phyloP scores from a whole-genome alignment of 2,888 invertebrate species.

The Oscheius sp. region DNA sequence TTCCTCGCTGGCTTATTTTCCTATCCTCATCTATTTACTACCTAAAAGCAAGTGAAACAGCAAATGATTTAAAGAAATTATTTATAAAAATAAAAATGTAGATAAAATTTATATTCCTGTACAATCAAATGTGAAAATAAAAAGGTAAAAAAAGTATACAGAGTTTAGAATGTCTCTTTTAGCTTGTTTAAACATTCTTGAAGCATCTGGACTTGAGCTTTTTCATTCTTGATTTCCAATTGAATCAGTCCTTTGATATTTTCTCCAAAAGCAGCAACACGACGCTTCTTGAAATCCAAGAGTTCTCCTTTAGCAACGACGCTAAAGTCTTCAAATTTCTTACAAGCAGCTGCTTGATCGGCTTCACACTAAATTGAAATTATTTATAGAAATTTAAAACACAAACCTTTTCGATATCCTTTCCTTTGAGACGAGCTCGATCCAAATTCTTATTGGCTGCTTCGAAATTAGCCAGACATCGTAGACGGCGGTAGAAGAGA shows the following conservation, averaged over 20 bases:
- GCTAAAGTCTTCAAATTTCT: conserved; percentile 95
- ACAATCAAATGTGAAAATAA: background rate
- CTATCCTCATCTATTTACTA: too few species aligned
- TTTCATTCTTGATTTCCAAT: conserved; percentile 89
- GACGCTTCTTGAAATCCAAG: conserved; percentile 76
- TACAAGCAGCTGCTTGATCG: conserved; percentile 92
- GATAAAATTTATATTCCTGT: too few species aligned
- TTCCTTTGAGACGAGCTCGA: conserved; percentile 93
- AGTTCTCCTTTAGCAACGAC: conserved; percentile 86
- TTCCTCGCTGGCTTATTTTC: too few species aligned
- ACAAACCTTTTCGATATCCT: conserved; percentile 96
- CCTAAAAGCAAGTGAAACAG: too few species aligned
- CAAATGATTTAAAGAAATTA: too few species aligned
- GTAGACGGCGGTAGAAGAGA: conserved; percentile 87
- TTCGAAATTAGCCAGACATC: conserved; percentile 94
- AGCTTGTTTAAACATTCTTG: conserved; percentile 47
- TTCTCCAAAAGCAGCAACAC: conserved; percentile 93
- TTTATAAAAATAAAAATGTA: too few species aligned
- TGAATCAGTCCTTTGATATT: conserved; percentile 95
- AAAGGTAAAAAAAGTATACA: background rate
- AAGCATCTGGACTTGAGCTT: conserved; percentile 53
- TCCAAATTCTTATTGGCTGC: conserved; percentile 94
- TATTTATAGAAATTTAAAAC: too few species aligned
- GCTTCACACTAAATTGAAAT: conserved; percentile 89
- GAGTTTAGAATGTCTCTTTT: conserved; percentile 38